phyloP scores from a whole-genome alignment of 2,888 invertebrate genomes.

The Chaitophorus viminalis region DNA sequence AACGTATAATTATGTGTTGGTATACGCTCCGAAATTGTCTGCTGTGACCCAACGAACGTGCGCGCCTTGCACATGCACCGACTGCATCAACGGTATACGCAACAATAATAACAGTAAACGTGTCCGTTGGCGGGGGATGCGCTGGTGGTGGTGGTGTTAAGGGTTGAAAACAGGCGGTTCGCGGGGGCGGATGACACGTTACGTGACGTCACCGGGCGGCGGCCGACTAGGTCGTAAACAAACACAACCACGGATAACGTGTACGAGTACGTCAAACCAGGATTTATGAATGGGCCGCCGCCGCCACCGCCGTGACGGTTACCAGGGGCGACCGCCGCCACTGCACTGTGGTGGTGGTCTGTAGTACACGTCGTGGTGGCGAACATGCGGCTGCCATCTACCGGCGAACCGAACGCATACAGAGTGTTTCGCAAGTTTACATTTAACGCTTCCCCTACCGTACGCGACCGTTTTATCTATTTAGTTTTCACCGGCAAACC shows the following conservation, averaged over 20 bases:
- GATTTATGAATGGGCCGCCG: constrained; percentile 60
- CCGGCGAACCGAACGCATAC: not conserved
- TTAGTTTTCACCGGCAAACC: too few species aligned
- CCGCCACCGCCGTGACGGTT: constrained; percentile 41
- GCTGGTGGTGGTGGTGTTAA: not conserved
- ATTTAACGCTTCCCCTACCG: too few species aligned
- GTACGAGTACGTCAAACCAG: constrained; percentile 57
- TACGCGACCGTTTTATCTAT: too few species aligned
- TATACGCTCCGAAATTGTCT: not conserved
- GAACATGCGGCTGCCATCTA: constrained; percentile 48
- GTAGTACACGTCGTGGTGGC: not conserved
- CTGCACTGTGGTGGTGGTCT: not conserved
- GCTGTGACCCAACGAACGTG: not conserved
- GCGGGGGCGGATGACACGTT: constrained; percentile 36
- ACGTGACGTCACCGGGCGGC: constrained; percentile 55
- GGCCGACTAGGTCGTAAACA: constrained; percentile 58
- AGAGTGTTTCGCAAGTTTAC: too few species aligned
- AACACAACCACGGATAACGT: constrained; percentile 61
- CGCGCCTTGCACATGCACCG: not conserved
- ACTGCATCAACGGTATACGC: not conserved
- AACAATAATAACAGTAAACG: constrained; percentile 1
- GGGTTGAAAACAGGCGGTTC: not conserved
- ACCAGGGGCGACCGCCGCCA: constrained; percentile 36
- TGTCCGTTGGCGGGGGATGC: not conserved
- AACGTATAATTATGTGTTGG: too few species aligned